phyloP scores from a whole-genome alignment of 2,888 invertebrate genomes.

The Cantharis flavilabris region DNA sequence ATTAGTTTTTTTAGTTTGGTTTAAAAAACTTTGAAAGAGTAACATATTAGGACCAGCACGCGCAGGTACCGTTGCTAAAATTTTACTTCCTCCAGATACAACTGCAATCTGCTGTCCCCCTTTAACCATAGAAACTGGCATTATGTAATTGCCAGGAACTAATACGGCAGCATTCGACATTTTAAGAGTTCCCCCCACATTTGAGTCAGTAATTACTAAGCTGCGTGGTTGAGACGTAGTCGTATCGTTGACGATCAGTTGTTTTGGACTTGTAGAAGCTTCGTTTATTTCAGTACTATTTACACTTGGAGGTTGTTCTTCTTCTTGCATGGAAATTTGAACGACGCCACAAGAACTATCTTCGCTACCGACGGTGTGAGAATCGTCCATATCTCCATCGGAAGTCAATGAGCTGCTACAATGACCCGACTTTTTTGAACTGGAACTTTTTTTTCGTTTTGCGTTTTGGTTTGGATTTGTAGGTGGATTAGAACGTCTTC shows the following conservation, averaged over 20 bases:
- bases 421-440: slow-evolving; percentile 60
- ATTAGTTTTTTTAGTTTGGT: slow-evolving; percentile 64
- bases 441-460: slow-evolving; percentile 68
- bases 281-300: slow-evolving; percentile 56
- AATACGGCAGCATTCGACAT: slow-evolving; percentile 69
- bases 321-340: slow-evolving; percentile 60
- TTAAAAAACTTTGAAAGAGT: slow-evolving; percentile 69
- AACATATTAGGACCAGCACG: slow-evolving; percentile 65
- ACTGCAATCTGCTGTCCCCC: slow-evolving; percentile 74
- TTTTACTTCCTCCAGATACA: slow-evolving; percentile 70
- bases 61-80: slow-evolving; percentile 59
- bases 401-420: slow-evolving; percentile 51
- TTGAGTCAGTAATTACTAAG: slow-evolving; percentile 63
- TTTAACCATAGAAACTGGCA: slow-evolving; percentile 74
- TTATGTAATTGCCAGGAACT: slow-evolving; percentile 73
- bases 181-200: slow-evolving; percentile 67
- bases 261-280: slow-evolving; percentile 44
- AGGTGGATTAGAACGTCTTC: slow-evolving; percentile 74
- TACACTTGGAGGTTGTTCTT: slow-evolving; percentile 60
- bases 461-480: slow-evolving; percentile 73
- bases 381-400: slow-evolving; percentile 64
- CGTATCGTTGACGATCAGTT: slow-evolving; percentile 50
- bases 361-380: slow-evolving; percentile 74
- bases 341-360: slow-evolving; percentile 76
- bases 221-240: slow-evolving; percentile 57